phyloP scores from a whole-genome alignment of 2,888 invertebrate genomes.

The Hirtodrosophila confusa region DNA sequence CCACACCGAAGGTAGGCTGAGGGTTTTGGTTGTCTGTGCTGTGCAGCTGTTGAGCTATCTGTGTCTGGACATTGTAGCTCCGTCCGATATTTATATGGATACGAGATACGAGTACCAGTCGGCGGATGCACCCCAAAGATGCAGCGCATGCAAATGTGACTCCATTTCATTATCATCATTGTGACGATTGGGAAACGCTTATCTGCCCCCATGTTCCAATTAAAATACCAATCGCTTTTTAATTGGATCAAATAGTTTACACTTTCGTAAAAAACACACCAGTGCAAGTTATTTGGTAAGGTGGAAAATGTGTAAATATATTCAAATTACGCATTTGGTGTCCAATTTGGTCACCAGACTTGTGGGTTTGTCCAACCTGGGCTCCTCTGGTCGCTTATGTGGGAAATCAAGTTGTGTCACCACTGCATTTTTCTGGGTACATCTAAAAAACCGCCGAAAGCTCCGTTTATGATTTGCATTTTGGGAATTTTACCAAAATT shows the following conservation, averaged over 20 bases:
- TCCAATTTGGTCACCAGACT: slow-evolving; percentile 30
- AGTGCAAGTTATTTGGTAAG: slow-evolving; percentile 24
- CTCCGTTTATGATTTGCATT: slow-evolving; percentile 37
- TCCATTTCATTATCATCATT: slow-evolving; percentile 4
- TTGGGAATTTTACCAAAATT: slow-evolving; percentile 24
- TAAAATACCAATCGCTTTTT: slow-evolving; percentile 60
- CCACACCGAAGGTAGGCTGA: slow-evolving; percentile 45
- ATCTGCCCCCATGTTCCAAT: slow-evolving; percentile 52
- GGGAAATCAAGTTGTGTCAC: slow-evolving; percentile 15
- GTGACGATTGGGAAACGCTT: slow-evolving; percentile 36
- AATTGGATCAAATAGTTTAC: slow-evolving; percentile 63
- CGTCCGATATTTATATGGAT: slow-evolving; percentile 52
- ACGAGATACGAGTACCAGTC: slow-evolving; percentile 26
- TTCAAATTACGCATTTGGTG: slow-evolving; percentile 53
- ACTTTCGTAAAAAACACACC: slow-evolving; percentile 22
- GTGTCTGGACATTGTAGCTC: slow-evolving; percentile 51
- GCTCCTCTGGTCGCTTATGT: slow-evolving; percentile 1
- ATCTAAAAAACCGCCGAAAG: slow-evolving; percentile 26
- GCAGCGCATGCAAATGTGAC: slow-evolving; percentile 46
- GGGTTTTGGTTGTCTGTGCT: slow-evolving; percentile 43
- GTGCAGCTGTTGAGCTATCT: slow-evolving; percentile 54
- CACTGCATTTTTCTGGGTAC: slow-evolving; percentile 33
- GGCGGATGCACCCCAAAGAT: slow-evolving; percentile 25
- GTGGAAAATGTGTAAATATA: slow-evolving; percentile 64
- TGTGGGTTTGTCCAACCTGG: slow-evolving; percentile 34